Evolutionary conservation across 2,888 invertebrate species (phyloP), one percentile per base, ranked within the genome.

Genomic region (Calephelis perditalis): DNA sequence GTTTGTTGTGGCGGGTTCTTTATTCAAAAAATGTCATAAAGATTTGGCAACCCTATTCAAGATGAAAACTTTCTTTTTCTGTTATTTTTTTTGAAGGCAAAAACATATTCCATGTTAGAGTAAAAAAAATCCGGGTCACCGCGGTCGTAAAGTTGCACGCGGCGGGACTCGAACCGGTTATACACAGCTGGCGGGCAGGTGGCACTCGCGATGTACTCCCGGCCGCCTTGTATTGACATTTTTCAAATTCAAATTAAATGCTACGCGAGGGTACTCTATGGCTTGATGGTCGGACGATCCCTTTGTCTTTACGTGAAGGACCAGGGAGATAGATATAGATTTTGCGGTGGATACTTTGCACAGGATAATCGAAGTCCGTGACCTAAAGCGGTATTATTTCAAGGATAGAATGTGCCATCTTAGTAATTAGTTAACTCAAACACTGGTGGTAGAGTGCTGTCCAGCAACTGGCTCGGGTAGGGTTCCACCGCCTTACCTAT

Each of bases 91-190:
- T 37, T 12, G 8, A 15, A 35, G 40, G 40, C 40, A 11, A 11
- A 52, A 52, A 52, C 35, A 52, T 35, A 52, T 52, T 35, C 52
- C 35, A 52, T 52, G 52, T 52, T 52, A 52, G 52, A 52, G 26
- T 35, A 52, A 52, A 45, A 60, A 68, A 70, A 71, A 74, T 72
- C 72, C 71, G 68, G 74, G 74, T 73, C 74, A 69, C 56, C 56
- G 62, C 60, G 57, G 63, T 52, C 52, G 35, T 52, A 52, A 49
- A 49, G 9, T 49, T 49, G 49, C 49, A 49, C 65, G 66, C 66
- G 64, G 67, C 64, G 71, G 71, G 73, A 69, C 67, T 68, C 70
- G 73, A 69, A 74, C 73, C 75, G 75, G 75, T 75, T 67, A 61
- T 52, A 8, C 54, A 60, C 75, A 74, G 72, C 71, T 74, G 74